Evolutionary conservation across 2,113 vertebrate genomes (phyloP).

Genomic region (Peromyscus leucopus): DNA sequence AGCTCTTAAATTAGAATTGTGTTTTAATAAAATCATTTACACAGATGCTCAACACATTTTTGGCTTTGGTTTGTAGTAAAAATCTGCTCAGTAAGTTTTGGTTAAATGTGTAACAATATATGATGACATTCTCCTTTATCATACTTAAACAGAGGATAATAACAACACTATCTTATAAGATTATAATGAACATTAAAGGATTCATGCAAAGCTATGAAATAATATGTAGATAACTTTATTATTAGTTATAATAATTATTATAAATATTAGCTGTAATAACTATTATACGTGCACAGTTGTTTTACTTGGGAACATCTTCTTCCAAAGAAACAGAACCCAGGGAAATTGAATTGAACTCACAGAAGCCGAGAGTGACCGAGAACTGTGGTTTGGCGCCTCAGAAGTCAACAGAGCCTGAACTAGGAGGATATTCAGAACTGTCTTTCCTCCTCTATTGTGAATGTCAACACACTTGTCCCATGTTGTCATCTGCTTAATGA

Average conservation of each 20-base stretch:
- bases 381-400: background rate
- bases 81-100: conserved; percentile 2
- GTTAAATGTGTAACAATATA: background rate
- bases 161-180: background rate
- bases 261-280: background rate
- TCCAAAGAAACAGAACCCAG: background rate
- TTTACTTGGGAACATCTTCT: background rate
- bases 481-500: too few relatives aligned
- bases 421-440: background rate
- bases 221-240: background rate
- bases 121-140: background rate
- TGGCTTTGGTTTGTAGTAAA: background rate
- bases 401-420: background rate
- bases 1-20: background rate
- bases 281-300: background rate
- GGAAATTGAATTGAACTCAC: background rate
- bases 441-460: background rate
- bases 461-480: background rate
- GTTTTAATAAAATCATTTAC: background rate
- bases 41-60: background rate
- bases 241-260: background rate
- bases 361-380: background rate
- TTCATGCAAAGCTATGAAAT: background rate
- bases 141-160: background rate
- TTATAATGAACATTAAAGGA: conserved; percentile 34